Evolutionary conservation across 2,888 invertebrate genomes (phyloP).

Genomic region (Pollenia angustigena): DNA sequence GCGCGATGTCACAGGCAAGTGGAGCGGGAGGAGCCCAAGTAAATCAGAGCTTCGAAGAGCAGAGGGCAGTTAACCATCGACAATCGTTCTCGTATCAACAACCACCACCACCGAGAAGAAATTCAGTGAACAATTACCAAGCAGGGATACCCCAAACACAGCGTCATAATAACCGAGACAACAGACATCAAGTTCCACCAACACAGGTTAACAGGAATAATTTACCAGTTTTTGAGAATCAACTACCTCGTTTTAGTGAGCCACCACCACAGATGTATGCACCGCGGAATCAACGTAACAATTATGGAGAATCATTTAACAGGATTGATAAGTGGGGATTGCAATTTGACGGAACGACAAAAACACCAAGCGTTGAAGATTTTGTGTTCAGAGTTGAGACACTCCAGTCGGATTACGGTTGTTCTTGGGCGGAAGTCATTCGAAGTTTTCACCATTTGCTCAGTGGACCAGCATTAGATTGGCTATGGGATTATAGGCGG

Average conservation of each 20-base stretch:
- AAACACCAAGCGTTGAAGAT: conserved; percentile 15
- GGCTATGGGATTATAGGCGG: conserved; percentile 18
- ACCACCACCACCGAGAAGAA: neutral
- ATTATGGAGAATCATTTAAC: neutral
- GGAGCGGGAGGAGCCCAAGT: no score
- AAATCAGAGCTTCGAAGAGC: neutral
- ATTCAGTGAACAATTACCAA: neutral
- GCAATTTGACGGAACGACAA: neutral
- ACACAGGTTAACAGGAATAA: neutral
- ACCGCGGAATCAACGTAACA: neutral
- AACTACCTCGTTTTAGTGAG: neutral
- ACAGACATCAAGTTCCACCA: neutral
- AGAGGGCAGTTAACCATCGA: neutral
- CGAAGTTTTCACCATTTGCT: conserved; percentile 8
- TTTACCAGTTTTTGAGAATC: neutral
- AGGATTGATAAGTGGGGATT: conserved; percentile 12
- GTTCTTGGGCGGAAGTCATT: conserved; percentile 1
- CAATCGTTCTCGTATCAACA: neutral
- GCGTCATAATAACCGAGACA: neutral
- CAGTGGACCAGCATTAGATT: neutral
- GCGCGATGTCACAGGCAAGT: neutral
- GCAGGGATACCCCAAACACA: neutral
- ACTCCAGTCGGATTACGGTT: neutral
- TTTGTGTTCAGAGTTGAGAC: conserved; percentile 29
- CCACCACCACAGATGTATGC: neutral